Conservation (phyloP, 2,888 invertebrate genomes). For the Pristionchus fissidentatus region DNA sequence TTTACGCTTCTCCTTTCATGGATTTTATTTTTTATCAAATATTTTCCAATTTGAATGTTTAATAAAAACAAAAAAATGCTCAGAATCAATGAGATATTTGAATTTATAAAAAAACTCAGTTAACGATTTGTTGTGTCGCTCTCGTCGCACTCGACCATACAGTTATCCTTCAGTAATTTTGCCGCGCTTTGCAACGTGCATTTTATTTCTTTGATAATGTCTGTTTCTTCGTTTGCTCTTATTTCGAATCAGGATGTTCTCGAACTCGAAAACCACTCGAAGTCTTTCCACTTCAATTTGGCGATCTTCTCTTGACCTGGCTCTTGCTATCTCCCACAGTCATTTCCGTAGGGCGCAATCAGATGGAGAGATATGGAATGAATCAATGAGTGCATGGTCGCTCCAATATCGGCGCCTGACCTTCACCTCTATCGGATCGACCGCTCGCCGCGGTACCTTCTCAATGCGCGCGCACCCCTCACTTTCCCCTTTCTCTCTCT, state of each 20-base stretch:
- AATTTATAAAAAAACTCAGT: neutral
- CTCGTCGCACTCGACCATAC: neutral
- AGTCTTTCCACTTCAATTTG: no score
- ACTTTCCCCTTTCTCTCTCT: neutral
- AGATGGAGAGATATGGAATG: constrained; percentile 18
- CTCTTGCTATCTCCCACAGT: neutral
- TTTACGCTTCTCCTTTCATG: no score
- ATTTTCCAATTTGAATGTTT: no score
- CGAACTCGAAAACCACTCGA: constrained; percentile 30
- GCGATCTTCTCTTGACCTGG: neutral
- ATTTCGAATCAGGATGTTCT: neutral
- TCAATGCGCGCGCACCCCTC: constrained; percentile 15
- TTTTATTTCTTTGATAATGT: neutral
- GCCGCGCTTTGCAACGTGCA: no score
- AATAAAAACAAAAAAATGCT: neutral
- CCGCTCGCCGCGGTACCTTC: constrained; percentile 17
- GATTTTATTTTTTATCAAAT: no score
- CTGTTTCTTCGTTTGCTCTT: neutral
- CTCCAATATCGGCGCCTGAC: neutral
- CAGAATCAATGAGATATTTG: neutral
- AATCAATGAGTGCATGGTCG: constrained; percentile 22
- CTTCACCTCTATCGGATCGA: constrained; percentile 13
- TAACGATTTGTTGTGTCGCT: neutral
- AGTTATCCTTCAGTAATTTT: no score
- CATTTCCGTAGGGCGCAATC: neutral